Evolutionary conservation across 2,113 vertebrate species (phyloP).

Genomic region (Calidris pugnax): DNA sequence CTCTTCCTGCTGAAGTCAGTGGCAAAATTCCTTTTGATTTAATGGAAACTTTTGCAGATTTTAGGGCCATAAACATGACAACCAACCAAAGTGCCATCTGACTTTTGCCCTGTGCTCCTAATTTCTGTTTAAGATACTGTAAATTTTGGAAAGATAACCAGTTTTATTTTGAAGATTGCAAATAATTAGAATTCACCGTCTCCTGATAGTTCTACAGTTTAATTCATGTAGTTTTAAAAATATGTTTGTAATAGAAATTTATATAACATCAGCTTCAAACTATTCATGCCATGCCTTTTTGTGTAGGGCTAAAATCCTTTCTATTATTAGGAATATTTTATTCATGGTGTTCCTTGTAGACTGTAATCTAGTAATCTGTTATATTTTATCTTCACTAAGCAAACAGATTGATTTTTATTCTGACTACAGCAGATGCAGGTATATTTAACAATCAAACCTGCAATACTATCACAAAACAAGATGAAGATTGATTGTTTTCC

Average conservation of each 20-base stretch:
- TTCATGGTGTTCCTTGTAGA: background rate
- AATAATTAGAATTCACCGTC: background rate
- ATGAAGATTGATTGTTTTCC: background rate
- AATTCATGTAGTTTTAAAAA: background rate
- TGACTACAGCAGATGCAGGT: background rate
- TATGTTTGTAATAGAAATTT: background rate
- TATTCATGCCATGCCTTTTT: background rate
- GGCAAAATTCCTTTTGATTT: background rate
- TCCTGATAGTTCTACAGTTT: background rate
- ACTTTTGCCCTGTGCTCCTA: background rate
- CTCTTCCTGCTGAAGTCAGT: background rate
- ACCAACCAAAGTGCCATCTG: background rate
- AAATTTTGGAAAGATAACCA: background rate
- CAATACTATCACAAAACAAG: background rate
- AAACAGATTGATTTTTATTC: conserved; percentile 26
- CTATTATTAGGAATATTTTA: background rate
- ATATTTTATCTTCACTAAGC: background rate
- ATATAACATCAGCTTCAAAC: background rate
- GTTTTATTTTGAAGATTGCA: background rate
- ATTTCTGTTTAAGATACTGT: background rate
- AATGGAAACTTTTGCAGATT: background rate
- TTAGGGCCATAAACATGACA: background rate
- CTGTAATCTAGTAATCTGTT: background rate
- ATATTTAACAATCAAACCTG: conserved; percentile 4
- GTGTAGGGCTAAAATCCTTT: background rate